Base-by-base conservation (phyloP, 2,113 vertebrate species). In the Accipiter cooperii region DNA sequence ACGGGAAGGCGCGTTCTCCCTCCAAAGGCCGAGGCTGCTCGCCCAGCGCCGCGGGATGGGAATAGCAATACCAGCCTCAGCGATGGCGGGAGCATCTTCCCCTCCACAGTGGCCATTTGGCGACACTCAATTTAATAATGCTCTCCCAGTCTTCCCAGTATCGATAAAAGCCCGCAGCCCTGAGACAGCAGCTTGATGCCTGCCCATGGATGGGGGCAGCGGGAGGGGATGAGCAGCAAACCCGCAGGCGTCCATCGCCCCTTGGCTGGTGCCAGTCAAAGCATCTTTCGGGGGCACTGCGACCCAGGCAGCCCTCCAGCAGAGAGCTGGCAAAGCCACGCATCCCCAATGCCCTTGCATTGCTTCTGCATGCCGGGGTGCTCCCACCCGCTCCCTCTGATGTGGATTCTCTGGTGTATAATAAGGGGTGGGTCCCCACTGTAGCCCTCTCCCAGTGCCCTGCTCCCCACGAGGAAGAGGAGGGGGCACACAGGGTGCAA, bases 61-160 rank as follows among this genome's bases (percentile, higher is more conserved):
- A 73, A 15, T 0, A 4, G 77, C 58, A 2, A 1, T 3, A 6
- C 6, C 79, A 40, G 78, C 44, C 29, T 12, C 5, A 2, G 60
- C 1, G 1, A 4, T 1, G 80, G 31, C 36, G 31, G 6, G 24
- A 34, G 31, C 26, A 1, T 4, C 84, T 38, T 24, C 34, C 51
- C 31, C 84, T 64, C 63, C 2, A 2, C 44, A 3, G 57, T 0
- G 1, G 31, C 87, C 31, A 0, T 9, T 22, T 3, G 46, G 34
- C 1, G 2, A 49, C 14, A 44, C 29, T 57, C 29, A 0, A 0
- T 16, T 26, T 26, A 6, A 4, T 13, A 34, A 40, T 1, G 0
- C 28, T 36, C 19, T 73, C 63, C 26, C 57, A 29, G 24, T 7
- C n/a, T 28, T n/a, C 47, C 47, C 66, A 34, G n/a, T 8, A 5